Percentiles rank a stretch among this genome's conserved stretches.
Evolutionary conservation across 53 echinoderm and acorn worm genomes (phyloP).

Genomic region (Zoroaster sp.): DNA sequence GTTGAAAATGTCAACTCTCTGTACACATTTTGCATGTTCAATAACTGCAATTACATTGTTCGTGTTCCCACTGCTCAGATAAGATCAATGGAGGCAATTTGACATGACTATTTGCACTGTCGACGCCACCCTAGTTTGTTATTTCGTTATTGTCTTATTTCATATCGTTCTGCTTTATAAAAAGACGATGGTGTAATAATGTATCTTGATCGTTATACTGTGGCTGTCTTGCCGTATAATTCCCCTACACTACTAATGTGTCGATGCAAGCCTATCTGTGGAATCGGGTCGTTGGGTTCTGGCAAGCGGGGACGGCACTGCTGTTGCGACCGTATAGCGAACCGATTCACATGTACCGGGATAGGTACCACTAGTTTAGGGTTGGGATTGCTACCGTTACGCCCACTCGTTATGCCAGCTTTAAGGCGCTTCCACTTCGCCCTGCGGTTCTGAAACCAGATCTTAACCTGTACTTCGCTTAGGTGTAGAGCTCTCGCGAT

Average conservation of each 20-base stretch:
- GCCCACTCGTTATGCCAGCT: slow-evolving; percentile 71
- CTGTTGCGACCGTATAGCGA: slow-evolving; percentile 82
- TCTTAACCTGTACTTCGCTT: slow-evolving; percentile 90
- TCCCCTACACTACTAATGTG: slow-evolving; percentile 16
- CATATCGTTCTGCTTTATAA: background rate
- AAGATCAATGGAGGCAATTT: background rate
- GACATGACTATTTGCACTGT: background rate
- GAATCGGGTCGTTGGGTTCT: slow-evolving; percentile 56
- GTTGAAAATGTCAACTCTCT: background rate
- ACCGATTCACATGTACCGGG: slow-evolving; percentile 86
- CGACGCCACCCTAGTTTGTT: background rate
- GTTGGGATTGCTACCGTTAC: slow-evolving; percentile 65
- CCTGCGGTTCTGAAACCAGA: slow-evolving; percentile 90
- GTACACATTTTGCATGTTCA: background rate
- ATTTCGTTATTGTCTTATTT: background rate
- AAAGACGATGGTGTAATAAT: background rate
- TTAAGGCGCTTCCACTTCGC: slow-evolving; percentile 93
- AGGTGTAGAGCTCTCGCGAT: slow-evolving; percentile 80
- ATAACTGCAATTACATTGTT: background rate
- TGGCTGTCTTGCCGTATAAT: slow-evolving; percentile 37
- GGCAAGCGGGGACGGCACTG: slow-evolving; percentile 83
- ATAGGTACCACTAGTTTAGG: slow-evolving; percentile 88
- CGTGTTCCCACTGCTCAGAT: no score
- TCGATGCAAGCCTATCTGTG: slow-evolving; percentile 44
- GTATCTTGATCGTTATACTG: background rate